These are phyloP conservation scores for Protodeltote pygarga DNA, from an alignment of 2,888 invertebrate genomes.

Conservation along the genomic window DNA sequence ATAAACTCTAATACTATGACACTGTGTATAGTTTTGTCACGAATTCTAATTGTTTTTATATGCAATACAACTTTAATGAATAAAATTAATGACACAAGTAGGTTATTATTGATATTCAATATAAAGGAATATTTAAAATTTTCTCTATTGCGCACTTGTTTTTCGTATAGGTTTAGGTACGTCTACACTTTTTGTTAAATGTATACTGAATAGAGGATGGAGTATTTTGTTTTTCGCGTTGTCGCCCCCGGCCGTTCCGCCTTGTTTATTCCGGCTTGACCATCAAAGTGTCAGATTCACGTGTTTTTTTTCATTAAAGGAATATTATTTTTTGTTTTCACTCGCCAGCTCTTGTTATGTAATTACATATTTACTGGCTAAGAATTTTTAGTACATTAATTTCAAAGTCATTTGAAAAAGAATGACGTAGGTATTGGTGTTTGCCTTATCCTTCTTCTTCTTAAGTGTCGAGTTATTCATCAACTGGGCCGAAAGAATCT, in stretches of 20 bases:
- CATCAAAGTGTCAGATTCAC: conserved; percentile 37
- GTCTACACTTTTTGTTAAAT: conserved; percentile 1
- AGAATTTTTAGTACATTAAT: not conserved
- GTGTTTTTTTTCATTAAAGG: conserved; percentile 19
- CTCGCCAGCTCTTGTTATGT: not conserved
- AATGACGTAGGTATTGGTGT: too few species aligned
- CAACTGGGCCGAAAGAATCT: too few species aligned
- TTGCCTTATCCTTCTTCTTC: too few species aligned
- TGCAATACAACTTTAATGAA: conserved; percentile 13
- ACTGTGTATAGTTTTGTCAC: not conserved
- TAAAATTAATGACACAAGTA: conserved; percentile 41
- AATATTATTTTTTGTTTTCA: conserved; percentile 3
- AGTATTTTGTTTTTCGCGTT: conserved; percentile 46
- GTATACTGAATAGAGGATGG: conserved; percentile 22
- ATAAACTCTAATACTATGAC: not conserved
- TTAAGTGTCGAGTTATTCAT: too few species aligned
- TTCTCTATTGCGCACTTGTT: conserved; percentile 40
- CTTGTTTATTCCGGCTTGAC: conserved; percentile 50
- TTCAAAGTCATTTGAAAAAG: not conserved
- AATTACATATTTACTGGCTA: not conserved
- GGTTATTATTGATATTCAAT: conserved; percentile 47
- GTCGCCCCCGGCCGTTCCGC: conserved; percentile 42
- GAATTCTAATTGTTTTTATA: conserved; percentile 2
- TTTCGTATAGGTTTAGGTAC: too few species aligned
- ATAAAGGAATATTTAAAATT: conserved; percentile 46